A percentile compares a stretch with the other conserved stretches of the same genome.
phyloP scores from a whole-genome alignment of 2,113 vertebrate species.

The Epinephelus moara region DNA sequence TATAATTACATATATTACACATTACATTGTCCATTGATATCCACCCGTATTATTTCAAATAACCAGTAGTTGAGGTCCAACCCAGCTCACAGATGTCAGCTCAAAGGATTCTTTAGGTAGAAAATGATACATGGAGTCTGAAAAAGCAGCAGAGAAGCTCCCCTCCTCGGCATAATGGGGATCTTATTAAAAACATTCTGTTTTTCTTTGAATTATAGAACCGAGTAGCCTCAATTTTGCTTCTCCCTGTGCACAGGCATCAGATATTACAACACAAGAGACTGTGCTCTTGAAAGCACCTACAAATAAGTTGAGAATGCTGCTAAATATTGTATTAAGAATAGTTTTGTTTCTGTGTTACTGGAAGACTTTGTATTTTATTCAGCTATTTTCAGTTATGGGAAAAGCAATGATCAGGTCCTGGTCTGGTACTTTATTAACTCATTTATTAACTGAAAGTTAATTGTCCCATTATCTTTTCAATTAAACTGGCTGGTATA shows the following conservation, averaged over 20 bases:
- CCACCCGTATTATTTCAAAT: background rate
- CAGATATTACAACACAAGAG: background rate
- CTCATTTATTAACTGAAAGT: conserved; percentile 35
- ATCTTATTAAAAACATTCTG: conserved; percentile 6
- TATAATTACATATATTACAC: background rate
- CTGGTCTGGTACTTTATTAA: conserved; percentile 17
- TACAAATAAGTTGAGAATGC: background rate
- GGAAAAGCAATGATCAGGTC: background rate
- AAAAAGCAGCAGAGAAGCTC: conserved; percentile 13
- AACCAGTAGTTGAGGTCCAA: background rate
- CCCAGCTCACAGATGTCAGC: background rate
- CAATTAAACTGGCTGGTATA: conserved; percentile 33
- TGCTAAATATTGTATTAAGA: conserved; percentile 7
- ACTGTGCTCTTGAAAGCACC: background rate
- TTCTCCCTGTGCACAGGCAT: background rate
- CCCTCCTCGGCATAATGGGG: background rate
- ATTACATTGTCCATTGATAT: background rate
- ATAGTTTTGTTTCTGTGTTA: background rate
- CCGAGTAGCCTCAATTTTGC: background rate
- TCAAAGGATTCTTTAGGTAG: background rate
- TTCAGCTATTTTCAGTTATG: background rate
- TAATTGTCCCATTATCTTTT: conserved; percentile 46
- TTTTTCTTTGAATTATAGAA: conserved; percentile 22
- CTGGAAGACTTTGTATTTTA: background rate
- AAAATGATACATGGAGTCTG: conserved; percentile 1